Evolutionary conservation across 1,140 invertebrate species (phyloP), one percentile per base, ranked within the genome.

Genomic region (Aphis gossypii): DNA sequence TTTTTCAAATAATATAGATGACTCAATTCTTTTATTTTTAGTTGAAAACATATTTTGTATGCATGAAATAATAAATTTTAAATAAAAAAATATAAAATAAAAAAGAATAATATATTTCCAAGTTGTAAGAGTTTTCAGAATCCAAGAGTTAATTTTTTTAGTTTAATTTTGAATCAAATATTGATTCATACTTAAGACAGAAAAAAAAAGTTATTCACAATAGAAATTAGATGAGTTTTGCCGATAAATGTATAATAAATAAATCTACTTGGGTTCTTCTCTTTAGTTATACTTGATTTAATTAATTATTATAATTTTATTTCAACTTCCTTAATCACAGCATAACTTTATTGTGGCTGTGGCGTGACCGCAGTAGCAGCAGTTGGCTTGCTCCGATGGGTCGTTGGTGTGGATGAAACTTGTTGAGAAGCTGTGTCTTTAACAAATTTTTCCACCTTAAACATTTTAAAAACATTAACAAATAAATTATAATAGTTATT

Each of bases 371-470:
- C 51, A 18, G 88, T 56, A 54, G 92, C 48, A 51, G 92, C 92
- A 51, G 92, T 23, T 41, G 82, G 48, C 20, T 93, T 93, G n/a
- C 82, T 56, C 82, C 92, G 82, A 93, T 93, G 92, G 84, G 92
- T 56, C 44, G 92, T 83, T 35, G 54, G 6, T 91, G 92, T 93
- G 35, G 92, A 51, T n/a, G 82, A n/a, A 51, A 93, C 76, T 93
- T 93, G 92, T 86, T 93, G 92, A 93, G 38, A 23, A 83, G 90
- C 60, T 56, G 82, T n/a, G 20, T 96, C 96, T 95, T 96, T 96
- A 94, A 96, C 95, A 94, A 96, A 96, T 95, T 96, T 96, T 94
- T 96, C 96, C 68, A 96, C 96, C 96, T 96, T 88, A 51, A 94
- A 94, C 2, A 68, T 44, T 68, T n/a, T n/a, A n/a, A 90, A 68